Conservation (phyloP, 2,888 invertebrate species). For the Thelaira solivaga region DNA sequence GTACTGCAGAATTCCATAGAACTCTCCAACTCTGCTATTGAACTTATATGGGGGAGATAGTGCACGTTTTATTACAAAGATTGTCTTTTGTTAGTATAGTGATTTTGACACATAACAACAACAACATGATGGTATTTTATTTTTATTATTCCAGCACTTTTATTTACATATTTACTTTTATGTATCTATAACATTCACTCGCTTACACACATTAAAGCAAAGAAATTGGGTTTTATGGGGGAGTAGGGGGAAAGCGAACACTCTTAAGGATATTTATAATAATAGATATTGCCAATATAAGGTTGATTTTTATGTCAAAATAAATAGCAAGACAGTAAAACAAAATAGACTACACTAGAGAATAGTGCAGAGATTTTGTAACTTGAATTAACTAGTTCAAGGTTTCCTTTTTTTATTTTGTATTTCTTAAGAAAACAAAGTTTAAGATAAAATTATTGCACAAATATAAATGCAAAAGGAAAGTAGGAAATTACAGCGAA, state of each 20-base stretch:
- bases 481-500: too few species aligned
- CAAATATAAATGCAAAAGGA: too few species aligned
- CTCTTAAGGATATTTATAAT: conserved; percentile 12
- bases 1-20: not conserved
- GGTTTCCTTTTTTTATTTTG: conserved; percentile 12
- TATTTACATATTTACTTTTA: conserved; percentile 6
- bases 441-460: too few species aligned
- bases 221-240: not conserved
- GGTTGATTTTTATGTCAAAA: conserved; percentile 29
- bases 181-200: not conserved
- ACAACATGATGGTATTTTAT: not conserved
- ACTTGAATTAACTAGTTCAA: conserved; percentile 5
- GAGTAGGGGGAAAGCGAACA: too few species aligned
- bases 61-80: not conserved
- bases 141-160: not conserved
- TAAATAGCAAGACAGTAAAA: not conserved
- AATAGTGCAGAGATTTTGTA: not conserved
- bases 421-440: too few species aligned
- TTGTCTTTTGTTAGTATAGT: not conserved
- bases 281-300: conserved; percentile 18
- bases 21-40: not conserved
- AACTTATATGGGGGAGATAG: not conserved
- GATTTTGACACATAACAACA: conserved; percentile 22
- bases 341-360: not conserved
- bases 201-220: not conserved